phyloP scores from a whole-genome alignment of 2,113 vertebrate species.

The Actenoides hombroni region DNA sequence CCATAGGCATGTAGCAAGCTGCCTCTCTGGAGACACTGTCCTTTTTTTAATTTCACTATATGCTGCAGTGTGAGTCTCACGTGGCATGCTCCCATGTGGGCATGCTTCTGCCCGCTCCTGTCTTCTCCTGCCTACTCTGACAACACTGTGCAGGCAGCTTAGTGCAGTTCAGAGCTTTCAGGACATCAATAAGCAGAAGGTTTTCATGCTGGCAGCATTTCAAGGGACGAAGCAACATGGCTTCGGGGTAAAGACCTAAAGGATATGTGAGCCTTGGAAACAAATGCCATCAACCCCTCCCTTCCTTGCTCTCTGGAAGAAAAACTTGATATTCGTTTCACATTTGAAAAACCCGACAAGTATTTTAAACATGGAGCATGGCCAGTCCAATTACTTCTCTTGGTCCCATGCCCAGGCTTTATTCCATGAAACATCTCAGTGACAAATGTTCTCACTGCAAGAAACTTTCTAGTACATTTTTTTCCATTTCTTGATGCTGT shows the following conservation, averaged over 20 bases:
- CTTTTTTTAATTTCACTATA: background rate
- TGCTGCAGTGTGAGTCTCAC: background rate
- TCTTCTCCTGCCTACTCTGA: background rate
- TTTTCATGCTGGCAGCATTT: background rate
- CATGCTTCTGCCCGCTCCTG: background rate
- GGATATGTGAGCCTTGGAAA: background rate
- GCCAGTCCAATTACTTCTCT: conserved; percentile 68
- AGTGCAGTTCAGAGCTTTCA: background rate
- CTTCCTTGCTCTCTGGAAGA: conserved; percentile 13
- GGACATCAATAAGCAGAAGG: background rate
- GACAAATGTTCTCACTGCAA: conserved; percentile 65
- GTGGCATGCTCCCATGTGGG: rapidly evolving
- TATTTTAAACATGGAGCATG: conserved; percentile 45
- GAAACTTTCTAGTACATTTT: conserved; percentile 64
- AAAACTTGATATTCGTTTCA: conserved; percentile 8
- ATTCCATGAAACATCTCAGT: conserved; percentile 66
- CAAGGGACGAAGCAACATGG: background rate
- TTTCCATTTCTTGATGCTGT: conserved; percentile 43
- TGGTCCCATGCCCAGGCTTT: conserved; percentile 65
- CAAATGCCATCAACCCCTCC: background rate
- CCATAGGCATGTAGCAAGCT: background rate
- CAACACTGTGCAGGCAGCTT: background rate
- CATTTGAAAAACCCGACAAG: conserved; percentile 21
- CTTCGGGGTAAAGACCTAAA: background rate
- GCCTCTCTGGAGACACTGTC: background rate